These are phyloP conservation scores for Gopherus evgoodei DNA, from an alignment of 2,113 vertebrate genomes.

Conservation along the genomic window DNA sequence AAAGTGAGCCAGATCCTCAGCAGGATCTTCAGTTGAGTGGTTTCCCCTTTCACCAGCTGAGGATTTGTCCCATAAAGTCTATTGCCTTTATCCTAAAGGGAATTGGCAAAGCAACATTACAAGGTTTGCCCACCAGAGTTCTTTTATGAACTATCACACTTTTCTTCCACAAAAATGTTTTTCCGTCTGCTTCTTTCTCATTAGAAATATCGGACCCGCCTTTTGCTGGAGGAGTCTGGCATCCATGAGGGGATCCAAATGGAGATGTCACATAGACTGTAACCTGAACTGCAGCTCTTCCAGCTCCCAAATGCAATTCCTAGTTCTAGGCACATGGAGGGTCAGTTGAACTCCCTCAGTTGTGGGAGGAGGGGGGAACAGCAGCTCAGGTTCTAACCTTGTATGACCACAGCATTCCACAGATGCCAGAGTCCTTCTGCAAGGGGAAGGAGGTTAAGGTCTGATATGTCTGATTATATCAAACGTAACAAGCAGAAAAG, in stretches of 20 bases:
- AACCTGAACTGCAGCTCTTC: fast-evolving
- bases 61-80: background rate
- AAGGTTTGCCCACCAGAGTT: background rate
- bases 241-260: background rate
- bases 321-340: background rate
- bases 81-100: conserved; percentile 16
- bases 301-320: conserved; percentile 19
- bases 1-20: background rate
- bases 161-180: background rate
- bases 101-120: background rate
- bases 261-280: background rate
- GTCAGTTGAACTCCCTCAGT: conserved; percentile 23
- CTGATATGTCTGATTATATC: background rate
- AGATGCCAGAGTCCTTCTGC: background rate
- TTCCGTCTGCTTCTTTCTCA: background rate
- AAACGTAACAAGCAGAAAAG: background rate
- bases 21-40: conserved; percentile 7
- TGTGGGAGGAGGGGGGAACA: conserved; percentile 12
- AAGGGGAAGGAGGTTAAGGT: background rate
- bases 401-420: conserved; percentile 10
- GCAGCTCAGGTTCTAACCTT: conserved; percentile 12
- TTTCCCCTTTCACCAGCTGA: conserved; percentile 11
- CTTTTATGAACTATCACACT: background rate
- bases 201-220: background rate
- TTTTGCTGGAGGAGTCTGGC: background rate